A percentile compares a stretch with the other conserved stretches of the same genome.
Evolutionary conservation across 2,888 invertebrate species (phyloP).

Genomic region (Gisinianus flammeolus): DNA sequence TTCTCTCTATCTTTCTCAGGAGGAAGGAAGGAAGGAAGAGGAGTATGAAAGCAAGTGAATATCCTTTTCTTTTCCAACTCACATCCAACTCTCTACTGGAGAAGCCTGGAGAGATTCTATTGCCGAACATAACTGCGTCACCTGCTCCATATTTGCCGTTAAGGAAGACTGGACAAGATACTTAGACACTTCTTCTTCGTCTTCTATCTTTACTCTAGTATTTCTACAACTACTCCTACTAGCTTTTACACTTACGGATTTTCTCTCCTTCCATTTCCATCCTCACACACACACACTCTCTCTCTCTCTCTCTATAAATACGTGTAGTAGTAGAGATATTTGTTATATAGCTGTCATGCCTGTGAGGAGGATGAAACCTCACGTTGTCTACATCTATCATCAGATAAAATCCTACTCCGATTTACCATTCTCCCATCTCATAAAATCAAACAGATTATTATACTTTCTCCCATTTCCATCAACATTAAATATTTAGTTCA

Average conservation of each 20-base stretch:
- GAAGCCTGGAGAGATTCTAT: no score
- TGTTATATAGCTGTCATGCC: no score
- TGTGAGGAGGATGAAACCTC: no score
- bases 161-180: slow-evolving; percentile 28
- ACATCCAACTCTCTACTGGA: neutral
- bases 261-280: neutral
- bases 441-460: slow-evolving; percentile 16
- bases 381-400: neutral
- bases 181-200: slow-evolving; percentile 15
- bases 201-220: neutral
- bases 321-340: neutral
- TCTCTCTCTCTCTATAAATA: neutral
- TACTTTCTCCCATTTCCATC: slow-evolving; percentile 16
- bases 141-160: slow-evolving; percentile 20
- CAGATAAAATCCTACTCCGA: neutral
- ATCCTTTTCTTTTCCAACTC: no score
- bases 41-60: neutral
- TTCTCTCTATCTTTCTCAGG: neutral
- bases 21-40: no score
- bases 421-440: slow-evolving; percentile 4
- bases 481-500: slow-evolving; percentile 11
- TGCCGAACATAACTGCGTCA: slow-evolving; percentile 18
- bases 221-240: neutral
- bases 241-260: neutral
- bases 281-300: neutral